Conservation (phyloP, 2,888 invertebrate genomes). For the Apoderus coryli region DNA sequence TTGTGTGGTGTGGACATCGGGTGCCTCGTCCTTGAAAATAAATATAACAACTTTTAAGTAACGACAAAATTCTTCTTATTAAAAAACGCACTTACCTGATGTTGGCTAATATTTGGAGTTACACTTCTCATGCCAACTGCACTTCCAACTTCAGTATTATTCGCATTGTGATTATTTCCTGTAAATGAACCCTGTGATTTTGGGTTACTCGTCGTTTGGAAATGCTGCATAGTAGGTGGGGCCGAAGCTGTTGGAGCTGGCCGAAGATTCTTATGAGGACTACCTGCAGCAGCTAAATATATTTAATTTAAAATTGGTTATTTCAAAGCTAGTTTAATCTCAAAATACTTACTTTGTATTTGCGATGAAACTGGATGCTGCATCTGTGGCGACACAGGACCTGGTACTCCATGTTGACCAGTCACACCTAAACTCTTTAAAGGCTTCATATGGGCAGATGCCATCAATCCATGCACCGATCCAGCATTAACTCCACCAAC, state of each 20-base stretch:
- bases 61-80: too few species aligned
- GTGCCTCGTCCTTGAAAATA: constrained; percentile 9
- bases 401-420: constrained; percentile 19
- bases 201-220: constrained; percentile 21
- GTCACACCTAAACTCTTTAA: constrained; percentile 11
- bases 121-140: constrained; percentile 10
- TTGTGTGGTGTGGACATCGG: constrained; percentile 9
- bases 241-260: constrained; percentile 31
- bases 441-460: constrained; percentile 9
- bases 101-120: too few species aligned
- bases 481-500: too few species aligned
- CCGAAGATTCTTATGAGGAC: constrained; percentile 25
- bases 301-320: too few species aligned
- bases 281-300: too few species aligned
- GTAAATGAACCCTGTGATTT: too few species aligned
- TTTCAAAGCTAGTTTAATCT: too few species aligned
- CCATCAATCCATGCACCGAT: constrained; percentile 14
- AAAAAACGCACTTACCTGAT: too few species aligned
- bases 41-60: too few species aligned
- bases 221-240: constrained; percentile 31
- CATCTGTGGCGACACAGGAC: constrained; percentile 26
- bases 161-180: constrained; percentile 8
- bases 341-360: too few species aligned
- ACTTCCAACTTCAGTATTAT: constrained; percentile 5
- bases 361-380: constrained; percentile 18